Percentiles rank a stretch among this genome's conserved stretches.
phyloP scores from a whole-genome alignment of 2,797 vertebrate genomes.

The Myiothlypis coronata region DNA sequence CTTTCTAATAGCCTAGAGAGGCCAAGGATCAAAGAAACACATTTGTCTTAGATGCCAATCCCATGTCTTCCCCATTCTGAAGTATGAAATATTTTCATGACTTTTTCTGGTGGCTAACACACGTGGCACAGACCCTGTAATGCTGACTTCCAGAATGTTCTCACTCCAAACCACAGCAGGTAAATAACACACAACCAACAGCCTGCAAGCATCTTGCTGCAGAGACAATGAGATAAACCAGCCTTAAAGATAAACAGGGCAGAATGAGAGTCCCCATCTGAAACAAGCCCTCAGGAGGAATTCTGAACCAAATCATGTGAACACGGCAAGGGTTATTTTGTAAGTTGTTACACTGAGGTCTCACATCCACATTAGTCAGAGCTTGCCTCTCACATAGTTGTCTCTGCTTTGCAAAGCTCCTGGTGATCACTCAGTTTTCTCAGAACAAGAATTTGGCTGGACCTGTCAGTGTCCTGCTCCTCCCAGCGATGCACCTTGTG shows the following conservation, averaged over 20 bases:
- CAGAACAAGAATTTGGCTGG: neutral
- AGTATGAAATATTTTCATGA: neutral
- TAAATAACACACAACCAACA: neutral
- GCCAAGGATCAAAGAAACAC: neutral
- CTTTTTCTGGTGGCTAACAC: neutral
- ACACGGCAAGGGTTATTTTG: neutral
- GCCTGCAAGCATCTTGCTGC: neutral
- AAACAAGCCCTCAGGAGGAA: neutral
- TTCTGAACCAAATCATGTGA: neutral
- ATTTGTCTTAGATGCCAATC: neutral
- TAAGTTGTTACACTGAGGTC: neutral
- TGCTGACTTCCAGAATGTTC: neutral
- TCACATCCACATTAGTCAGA: neutral
- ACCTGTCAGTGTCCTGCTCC: neutral
- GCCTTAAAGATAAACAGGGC: neutral
- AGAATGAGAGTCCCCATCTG: neutral
- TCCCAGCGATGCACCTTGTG: accelerated
- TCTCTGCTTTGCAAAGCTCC: neutral
- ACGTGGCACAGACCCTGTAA: accelerated
- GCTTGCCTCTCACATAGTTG: neutral
- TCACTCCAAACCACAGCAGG: neutral
- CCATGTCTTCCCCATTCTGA: neutral
- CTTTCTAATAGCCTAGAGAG: neutral
- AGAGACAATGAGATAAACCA: neutral
- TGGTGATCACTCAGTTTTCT: neutral